Evolutionary conservation across 92 coral and sea anemone species (phyloP).

Genomic region (Palythoa caribaeorum): DNA sequence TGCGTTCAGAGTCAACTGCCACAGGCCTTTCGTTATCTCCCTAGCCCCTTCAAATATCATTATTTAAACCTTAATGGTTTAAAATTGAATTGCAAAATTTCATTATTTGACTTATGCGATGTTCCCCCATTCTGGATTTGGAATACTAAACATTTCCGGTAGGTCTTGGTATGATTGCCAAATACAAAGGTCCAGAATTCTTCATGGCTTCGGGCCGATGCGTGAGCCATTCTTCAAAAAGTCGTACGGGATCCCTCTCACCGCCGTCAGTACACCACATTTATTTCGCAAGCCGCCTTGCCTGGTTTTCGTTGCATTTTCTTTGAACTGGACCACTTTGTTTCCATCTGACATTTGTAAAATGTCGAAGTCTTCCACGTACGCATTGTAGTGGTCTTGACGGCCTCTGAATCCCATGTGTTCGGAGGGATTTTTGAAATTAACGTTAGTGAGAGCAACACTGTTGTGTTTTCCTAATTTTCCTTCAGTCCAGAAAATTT

Average conservation of each 20-base stretch:
- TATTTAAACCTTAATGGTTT: no score
- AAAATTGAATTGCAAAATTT: conserved; percentile 53
- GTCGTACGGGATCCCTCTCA: conserved; percentile 55
- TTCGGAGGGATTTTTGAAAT: conserved; percentile 41
- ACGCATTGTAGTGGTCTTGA: conserved; percentile 63
- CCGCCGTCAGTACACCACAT: conserved; percentile 69
- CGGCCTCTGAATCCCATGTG: conserved; percentile 56
- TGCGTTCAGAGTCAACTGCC: no score
- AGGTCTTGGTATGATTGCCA: background rate
- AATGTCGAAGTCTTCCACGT: conserved; percentile 52
- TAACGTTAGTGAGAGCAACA: conserved; percentile 24
- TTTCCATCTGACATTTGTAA: conserved; percentile 31
- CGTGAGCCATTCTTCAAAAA: conserved; percentile 55
- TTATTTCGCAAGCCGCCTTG: conserved; percentile 52
- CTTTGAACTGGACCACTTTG: conserved; percentile 34
- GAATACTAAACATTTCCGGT: conserved; percentile 58
- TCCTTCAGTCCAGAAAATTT: conserved; percentile 49
- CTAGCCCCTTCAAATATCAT: no score
- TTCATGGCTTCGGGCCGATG: conserved; percentile 44
- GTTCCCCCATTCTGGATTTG: conserved; percentile 68
- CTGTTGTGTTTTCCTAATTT: conserved; percentile 51
- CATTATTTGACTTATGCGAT: conserved; percentile 58
- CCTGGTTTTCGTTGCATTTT: conserved; percentile 53
- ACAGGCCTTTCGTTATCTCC: no score
- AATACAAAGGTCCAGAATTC: conserved; percentile 49